Conservation (phyloP, 1,140 invertebrate species). For the Metopolophium dirhodum region DNA sequence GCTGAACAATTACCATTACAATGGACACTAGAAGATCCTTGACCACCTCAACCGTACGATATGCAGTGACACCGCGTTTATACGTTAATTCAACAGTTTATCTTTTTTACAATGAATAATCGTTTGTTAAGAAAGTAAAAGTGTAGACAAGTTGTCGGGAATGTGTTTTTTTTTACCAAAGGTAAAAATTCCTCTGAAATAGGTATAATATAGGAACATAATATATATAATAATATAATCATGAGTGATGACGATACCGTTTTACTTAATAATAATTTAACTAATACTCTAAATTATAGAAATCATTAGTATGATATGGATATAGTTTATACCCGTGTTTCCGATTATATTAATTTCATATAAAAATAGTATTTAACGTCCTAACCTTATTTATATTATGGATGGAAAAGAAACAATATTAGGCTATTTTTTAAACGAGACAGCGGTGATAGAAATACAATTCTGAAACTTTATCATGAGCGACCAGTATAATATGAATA, state of each 20-base stretch:
- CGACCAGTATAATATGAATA: not conserved
- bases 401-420: no score
- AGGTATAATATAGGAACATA: not conserved
- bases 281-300: not conserved
- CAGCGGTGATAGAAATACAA: not conserved
- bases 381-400: no score
- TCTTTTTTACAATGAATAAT: not conserved
- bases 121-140: conserved; percentile 6
- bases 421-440: no score
- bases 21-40: conserved; percentile 29
- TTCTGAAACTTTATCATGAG: not conserved
- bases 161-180: not conserved
- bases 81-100: conserved; percentile 8
- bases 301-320: no score
- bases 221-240: not conserved
- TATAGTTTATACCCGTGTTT: no score
- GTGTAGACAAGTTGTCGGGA: not conserved
- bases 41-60: conserved; percentile 29
- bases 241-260: not conserved
- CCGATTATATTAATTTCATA: no score
- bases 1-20: conserved; percentile 39
- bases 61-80: not conserved
- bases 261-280: not conserved
- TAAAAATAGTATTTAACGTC: no score
- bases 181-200: not conserved